Conservation (phyloP, 2,888 invertebrate genomes). For the Dorcus hopei region DNA sequence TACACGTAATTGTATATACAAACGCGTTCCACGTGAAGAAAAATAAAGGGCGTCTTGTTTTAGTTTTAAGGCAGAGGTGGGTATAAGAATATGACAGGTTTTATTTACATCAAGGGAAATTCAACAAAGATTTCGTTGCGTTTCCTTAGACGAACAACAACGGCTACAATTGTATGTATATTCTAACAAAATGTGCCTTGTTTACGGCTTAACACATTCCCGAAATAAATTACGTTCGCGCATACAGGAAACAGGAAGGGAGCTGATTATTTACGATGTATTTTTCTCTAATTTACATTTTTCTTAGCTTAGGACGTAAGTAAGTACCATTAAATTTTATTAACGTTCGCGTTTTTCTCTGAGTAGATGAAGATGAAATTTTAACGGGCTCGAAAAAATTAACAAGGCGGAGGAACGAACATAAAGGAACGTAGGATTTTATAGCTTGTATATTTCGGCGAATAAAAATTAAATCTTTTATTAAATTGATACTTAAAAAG, state of each 20-base stretch:
- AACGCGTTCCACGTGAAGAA: conserved; percentile 3
- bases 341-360: conserved; percentile 38
- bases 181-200: conserved; percentile 29
- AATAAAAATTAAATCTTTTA: conserved; percentile 19
- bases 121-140: conserved; percentile 41
- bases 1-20: too few relatives aligned
- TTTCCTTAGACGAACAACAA: conserved; percentile 19
- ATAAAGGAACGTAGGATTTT: conserved; percentile 27
- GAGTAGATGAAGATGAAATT: conserved; percentile 35
- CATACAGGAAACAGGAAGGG: conserved; percentile 46
- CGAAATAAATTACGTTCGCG: conserved; percentile 41
- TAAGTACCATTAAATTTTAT: conserved; percentile 46
- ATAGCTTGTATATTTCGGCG: conserved; percentile 19
- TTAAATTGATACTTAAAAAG: conserved; percentile 1
- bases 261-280: conserved; percentile 49
- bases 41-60: conserved; percentile 11
- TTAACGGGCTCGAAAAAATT: conserved; percentile 29
- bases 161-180: conserved; percentile 27
- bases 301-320: conserved; percentile 44
- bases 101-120: conserved; percentile 50
- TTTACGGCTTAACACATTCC: conserved; percentile 45
- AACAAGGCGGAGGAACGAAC: conserved; percentile 26
- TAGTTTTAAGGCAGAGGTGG: conserved; percentile 3
- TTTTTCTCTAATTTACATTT: conserved; percentile 49
- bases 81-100: conserved; percentile 40